Base-by-base conservation (phyloP, 2,888 invertebrate genomes). In the Lasioglossum vierecki region DNA sequence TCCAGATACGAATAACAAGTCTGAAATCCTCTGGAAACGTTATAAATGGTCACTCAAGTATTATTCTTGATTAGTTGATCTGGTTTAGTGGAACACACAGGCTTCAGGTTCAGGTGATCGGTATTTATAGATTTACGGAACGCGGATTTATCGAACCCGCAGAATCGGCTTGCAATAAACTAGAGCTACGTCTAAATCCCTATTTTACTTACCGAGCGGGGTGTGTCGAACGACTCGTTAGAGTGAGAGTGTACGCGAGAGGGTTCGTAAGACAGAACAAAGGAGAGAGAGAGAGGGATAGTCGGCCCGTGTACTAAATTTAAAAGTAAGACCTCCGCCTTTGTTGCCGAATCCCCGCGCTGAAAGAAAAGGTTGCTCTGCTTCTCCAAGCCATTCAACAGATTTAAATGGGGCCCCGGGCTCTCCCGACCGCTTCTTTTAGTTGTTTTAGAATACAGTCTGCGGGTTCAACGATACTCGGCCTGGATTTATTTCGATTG, bases 291-390 rank as follows among this genome's bases (percentile, higher is more conserved):
- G 82, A 83, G 73, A 76, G 88, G 87, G 83, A 73, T 87, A 89
- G 87, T 89, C 90, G 35, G 88, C 89, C 88, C 92, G 93, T 92
- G 93, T 93, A 94, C 93, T 93, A 94, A 94, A 94, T 94, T 94
- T 94, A 93, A 93, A 92, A 93, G 92, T 94, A 94, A 94, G 93
- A 93, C 93, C 93, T 91, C 92, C 89, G 93, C 92, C 93, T 93
- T 94, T 93, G 93, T 93, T 93, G 91, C 91, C 91, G 92, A 93
- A 93, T 92, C 93, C 93, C 91, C 81, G 89, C 87, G 91, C 88
- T 91, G 93, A 92, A 93, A 93, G 93, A 92, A 90, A 91, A 90
- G 88, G 92, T 90, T 90, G 91, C 89, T 90, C 88, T 87, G 88
- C 90, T 91, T 88, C 89, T 89, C 88, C 89, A 91, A 89, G 90